Percentiles rank a stretch among this genome's conserved stretches.
Conservation (phyloP, 2,113 vertebrate species). For the Syngnathus scovelli region DNA sequence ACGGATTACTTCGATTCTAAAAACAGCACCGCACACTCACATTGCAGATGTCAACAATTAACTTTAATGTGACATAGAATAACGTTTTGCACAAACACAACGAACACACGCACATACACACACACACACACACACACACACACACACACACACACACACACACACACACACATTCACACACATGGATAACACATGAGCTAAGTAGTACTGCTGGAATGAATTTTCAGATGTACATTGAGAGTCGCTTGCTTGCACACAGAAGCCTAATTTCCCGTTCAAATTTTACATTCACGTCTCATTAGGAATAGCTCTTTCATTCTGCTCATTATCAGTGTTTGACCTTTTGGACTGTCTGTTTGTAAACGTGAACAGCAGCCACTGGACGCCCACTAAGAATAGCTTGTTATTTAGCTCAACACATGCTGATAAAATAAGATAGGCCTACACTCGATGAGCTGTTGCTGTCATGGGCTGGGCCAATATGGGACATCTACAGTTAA, state of each 20-base stretch:
- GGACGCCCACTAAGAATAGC: conserved; percentile 59
- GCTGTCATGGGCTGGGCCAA: conserved; percentile 34
- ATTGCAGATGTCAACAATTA: too few species aligned
- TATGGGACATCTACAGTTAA: conserved; percentile 15
- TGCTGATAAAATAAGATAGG: conserved; percentile 75
- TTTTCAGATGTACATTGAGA: conserved; percentile 25
- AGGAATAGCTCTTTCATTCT: conserved; percentile 48
- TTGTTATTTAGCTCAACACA: conserved; percentile 57
- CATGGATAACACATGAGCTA: neutral
- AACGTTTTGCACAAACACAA: neutral
- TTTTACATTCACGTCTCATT: conserved; percentile 59
- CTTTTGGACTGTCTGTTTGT: conserved; percentile 65
- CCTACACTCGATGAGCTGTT: conserved; percentile 17
- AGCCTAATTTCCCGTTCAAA: conserved; percentile 47
- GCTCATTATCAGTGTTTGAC: conserved; percentile 69
- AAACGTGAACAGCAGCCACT: conserved; percentile 52
- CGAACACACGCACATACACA: too few species aligned
- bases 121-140: neutral
- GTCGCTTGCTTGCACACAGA: conserved; percentile 13
- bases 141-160: neutral
- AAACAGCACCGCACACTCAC: too few species aligned
- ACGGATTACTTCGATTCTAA: neutral
- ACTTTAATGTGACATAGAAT: too few species aligned
- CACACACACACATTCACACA: neutral
- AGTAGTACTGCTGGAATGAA: conserved; percentile 17